These are phyloP conservation scores for Goniozus legneri DNA, from an alignment of 1,140 invertebrate species.

Conservation along the genomic window DNA sequence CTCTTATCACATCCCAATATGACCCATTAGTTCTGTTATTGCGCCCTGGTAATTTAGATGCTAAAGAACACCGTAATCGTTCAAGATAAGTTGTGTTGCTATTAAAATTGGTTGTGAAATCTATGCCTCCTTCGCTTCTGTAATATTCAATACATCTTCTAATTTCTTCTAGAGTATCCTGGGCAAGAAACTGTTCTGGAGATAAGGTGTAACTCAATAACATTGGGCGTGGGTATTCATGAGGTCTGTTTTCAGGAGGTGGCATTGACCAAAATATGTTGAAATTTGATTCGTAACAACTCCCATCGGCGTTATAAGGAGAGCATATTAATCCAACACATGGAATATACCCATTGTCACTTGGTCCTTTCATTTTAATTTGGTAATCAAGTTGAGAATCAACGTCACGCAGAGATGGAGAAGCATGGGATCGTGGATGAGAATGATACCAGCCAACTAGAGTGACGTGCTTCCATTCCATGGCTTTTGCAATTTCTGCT, in stretches of 20 bases:
- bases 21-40: slow-evolving; percentile 41
- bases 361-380: slow-evolving; percentile 87
- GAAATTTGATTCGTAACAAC: slow-evolving; percentile 74
- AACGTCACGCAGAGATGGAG: slow-evolving; percentile 86
- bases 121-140: slow-evolving; percentile 71
- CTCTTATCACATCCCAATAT: slow-evolving; percentile 50
- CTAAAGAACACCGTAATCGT: slow-evolving; percentile 59
- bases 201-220: slow-evolving; percentile 80
- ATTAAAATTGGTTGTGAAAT: slow-evolving; percentile 74
- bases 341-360: slow-evolving; percentile 85
- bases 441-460: slow-evolving; percentile 96
- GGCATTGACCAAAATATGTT: slow-evolving; percentile 93
- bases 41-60: slow-evolving; percentile 47
- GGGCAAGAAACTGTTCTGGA: slow-evolving; percentile 77
- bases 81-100: slow-evolving; percentile 74
- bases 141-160: slow-evolving; percentile 84
- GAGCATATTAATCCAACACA: slow-evolving; percentile 91
- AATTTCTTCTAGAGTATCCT: slow-evolving; percentile 82
- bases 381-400: slow-evolving; percentile 93
- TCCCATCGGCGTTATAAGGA: slow-evolving; percentile 78
- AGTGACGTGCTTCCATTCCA: slow-evolving; percentile 76
- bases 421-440: slow-evolving; percentile 84
- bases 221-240: slow-evolving; percentile 89
- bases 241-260: slow-evolving; percentile 83
- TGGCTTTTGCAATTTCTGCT: slow-evolving; percentile 75